These are phyloP conservation scores for Pyrocephalus nanus DNA, from an alignment of 2,797 vertebrate species.

Conservation along the genomic window DNA sequence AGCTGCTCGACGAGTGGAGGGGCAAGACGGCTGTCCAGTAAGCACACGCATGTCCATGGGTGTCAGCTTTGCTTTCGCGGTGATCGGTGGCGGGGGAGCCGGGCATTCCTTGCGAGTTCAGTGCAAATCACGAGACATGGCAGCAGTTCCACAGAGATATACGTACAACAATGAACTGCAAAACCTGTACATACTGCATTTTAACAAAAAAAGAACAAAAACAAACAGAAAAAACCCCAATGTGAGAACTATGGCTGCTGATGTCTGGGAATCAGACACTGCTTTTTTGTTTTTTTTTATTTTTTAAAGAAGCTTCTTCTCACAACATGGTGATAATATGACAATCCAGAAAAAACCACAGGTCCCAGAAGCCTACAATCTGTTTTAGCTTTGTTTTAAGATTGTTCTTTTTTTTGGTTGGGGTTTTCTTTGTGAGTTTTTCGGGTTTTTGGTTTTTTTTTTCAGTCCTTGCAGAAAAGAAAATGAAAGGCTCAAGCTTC, in stretches of 20 bases:
- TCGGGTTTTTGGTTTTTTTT: neutral
- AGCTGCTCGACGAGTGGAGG: slow-evolving; percentile 90
- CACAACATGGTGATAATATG: slow-evolving; percentile 51
- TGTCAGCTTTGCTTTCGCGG: slow-evolving; percentile 72
- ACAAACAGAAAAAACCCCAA: slow-evolving; percentile 54
- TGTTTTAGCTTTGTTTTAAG: slow-evolving; percentile 34
- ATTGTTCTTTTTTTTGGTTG: neutral
- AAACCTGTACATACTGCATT: slow-evolving; percentile 74
- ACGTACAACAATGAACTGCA: slow-evolving; percentile 70
- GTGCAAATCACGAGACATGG: slow-evolving; percentile 71
- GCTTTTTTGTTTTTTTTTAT: slow-evolving; percentile 47
- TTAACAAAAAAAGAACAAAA: slow-evolving; percentile 73
- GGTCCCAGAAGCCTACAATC: slow-evolving; percentile 58
- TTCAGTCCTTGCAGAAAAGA: slow-evolving; percentile 53
- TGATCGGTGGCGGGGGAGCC: slow-evolving; percentile 55
- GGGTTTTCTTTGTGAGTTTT: neutral
- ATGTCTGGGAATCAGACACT: slow-evolving; percentile 67
- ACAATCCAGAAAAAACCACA: slow-evolving; percentile 76
- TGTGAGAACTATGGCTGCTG: slow-evolving; percentile 71
- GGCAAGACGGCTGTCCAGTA: slow-evolving; percentile 80
- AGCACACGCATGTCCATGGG: slow-evolving; percentile 72
- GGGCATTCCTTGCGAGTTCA: slow-evolving; percentile 39
- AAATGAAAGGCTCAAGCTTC: slow-evolving; percentile 73
- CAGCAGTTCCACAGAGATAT: slow-evolving; percentile 81
- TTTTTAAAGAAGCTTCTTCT: slow-evolving; percentile 71